A percentile compares a stretch with the other conserved stretches of the same genome.
These are phyloP conservation scores for Oligia latruncula DNA, from an alignment of 2,888 invertebrate species.

Conservation along the genomic window DNA sequence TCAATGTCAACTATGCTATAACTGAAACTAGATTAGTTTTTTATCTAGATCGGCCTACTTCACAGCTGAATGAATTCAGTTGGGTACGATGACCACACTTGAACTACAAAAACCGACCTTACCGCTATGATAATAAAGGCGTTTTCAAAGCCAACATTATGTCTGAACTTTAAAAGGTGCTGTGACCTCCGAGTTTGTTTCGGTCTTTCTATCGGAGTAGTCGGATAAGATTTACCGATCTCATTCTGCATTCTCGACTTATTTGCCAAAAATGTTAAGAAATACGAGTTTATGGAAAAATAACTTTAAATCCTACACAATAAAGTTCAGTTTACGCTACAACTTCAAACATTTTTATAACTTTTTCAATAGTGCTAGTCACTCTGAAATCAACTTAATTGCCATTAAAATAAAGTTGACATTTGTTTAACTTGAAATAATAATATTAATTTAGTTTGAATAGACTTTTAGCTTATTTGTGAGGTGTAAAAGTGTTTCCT, in stretches of 20 bases:
- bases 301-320: no score
- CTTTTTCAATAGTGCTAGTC: no score
- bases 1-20: constrained; percentile 49
- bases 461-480: neutral
- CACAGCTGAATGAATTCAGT: constrained; percentile 38
- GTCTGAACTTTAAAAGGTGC: neutral
- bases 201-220: neutral
- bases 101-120: neutral
- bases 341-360: no score
- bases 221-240: neutral
- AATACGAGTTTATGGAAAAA: no score
- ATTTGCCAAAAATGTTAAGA: no score
- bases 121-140: neutral
- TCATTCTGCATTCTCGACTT: neutral
- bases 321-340: no score
- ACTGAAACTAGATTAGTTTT: constrained; percentile 59
- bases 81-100: neutral
- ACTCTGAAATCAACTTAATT: no score
- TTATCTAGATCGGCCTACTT: constrained; percentile 58
- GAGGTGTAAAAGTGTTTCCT: no score
- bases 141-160: neutral
- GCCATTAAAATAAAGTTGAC: no score
- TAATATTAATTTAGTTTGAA: no score
- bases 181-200: neutral
- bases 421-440: no score